A percentile compares a stretch with the other conserved stretches of the same genome.
phyloP scores from a whole-genome alignment of 2,888 invertebrate genomes.

The Chaetogeoica ovagalla region DNA sequence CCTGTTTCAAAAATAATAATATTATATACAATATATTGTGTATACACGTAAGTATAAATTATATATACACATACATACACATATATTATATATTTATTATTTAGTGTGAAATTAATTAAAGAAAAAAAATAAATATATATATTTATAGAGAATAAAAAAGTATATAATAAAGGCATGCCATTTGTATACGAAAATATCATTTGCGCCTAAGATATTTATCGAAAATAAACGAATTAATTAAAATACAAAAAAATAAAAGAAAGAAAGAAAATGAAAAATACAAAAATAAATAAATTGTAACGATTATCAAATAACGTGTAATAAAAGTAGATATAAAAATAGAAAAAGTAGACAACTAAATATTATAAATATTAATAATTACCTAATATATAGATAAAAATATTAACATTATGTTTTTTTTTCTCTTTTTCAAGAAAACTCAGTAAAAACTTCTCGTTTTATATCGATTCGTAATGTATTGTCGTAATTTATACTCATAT shows the following conservation, averaged over 20 bases:
- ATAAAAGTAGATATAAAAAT: too few species aligned
- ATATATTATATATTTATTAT: constrained; percentile 4
- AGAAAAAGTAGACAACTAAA: too few species aligned
- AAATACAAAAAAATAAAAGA: background rate
- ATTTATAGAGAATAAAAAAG: constrained; percentile 39
- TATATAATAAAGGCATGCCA: constrained; percentile 47
- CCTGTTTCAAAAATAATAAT: background rate
- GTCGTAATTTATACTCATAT: too few species aligned
- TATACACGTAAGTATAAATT: background rate
- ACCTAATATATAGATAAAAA: too few species aligned
- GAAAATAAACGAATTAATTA: constrained; percentile 20
- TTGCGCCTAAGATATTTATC: constrained; percentile 13
- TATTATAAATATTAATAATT: too few species aligned
- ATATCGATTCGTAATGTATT: too few species aligned
- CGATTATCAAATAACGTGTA: background rate
- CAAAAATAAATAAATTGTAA: constrained; percentile 3
- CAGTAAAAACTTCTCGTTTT: too few species aligned
- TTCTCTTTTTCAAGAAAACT: too few species aligned
- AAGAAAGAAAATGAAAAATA: background rate
- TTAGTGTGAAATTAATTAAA: constrained; percentile 14
- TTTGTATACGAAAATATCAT: constrained; percentile 11
- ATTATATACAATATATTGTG: background rate
- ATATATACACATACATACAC: background rate
- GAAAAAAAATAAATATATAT: background rate
- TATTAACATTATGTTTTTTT: too few species aligned